phyloP scores from a whole-genome alignment of 2,888 invertebrate species.

The Danaus chrysippus region DNA sequence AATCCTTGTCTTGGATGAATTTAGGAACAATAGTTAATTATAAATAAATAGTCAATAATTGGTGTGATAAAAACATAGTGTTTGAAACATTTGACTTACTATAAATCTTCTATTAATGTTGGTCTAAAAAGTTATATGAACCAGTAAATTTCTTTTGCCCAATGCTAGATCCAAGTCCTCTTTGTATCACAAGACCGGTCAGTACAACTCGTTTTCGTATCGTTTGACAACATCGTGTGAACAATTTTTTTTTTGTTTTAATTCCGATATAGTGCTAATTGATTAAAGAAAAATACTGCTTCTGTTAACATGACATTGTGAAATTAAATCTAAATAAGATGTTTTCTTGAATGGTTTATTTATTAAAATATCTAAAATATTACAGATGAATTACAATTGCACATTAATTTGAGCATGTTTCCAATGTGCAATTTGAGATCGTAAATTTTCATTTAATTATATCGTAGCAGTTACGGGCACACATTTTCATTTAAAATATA shows the following conservation, averaged over 20 bases:
- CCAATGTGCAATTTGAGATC: no score
- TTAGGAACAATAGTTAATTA: no score
- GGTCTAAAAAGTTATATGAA: slow-evolving; percentile 57
- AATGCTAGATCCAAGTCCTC: slow-evolving; percentile 29
- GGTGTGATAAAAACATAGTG: slow-evolving; percentile 58
- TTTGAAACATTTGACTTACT: slow-evolving; percentile 49
- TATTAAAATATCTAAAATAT: no score
- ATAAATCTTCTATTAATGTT: slow-evolving; percentile 59
- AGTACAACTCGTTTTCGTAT: background rate
- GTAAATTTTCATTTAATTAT: no score
- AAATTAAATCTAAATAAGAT: background rate
- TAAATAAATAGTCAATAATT: slow-evolving; percentile 42
- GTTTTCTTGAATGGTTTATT: no score
- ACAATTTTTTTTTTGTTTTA: background rate
- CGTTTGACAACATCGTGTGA: slow-evolving; percentile 1
- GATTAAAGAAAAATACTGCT: background rate
- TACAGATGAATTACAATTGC: no score
- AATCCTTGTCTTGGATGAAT: no score
- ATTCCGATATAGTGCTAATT: background rate
- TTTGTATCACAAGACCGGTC: slow-evolving; percentile 18
- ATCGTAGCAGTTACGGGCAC: no score
- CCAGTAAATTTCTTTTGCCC: slow-evolving; percentile 50
- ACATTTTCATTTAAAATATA: no score
- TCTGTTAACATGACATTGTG: background rate
- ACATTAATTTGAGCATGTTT: no score